Evolutionary conservation across 2,797 vertebrate genomes (phyloP).

Genomic region (Darevskia mixta): DNA sequence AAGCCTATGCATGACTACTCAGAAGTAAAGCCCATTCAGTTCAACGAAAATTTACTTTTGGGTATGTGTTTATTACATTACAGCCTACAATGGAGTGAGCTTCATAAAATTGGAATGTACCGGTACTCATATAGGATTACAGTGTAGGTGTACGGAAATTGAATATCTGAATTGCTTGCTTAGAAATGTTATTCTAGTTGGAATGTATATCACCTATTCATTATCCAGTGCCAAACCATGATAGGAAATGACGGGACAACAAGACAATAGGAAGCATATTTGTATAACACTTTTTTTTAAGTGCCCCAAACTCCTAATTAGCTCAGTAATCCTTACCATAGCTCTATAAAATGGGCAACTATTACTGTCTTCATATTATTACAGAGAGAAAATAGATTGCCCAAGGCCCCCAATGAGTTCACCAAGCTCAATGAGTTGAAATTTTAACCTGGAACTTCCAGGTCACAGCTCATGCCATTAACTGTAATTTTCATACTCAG

Average conservation of each 20-base stretch:
- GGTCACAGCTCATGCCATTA: not conserved
- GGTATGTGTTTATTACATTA: not conserved
- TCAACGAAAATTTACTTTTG: not conserved
- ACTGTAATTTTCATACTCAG: not conserved
- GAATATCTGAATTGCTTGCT: not conserved
- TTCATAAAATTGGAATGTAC: too few relatives aligned
- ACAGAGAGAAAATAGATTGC: not conserved
- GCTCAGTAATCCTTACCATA: not conserved
- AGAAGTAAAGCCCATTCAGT: not conserved
- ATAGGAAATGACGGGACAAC: not conserved
- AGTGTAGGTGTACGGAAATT: too few relatives aligned
- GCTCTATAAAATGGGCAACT: not conserved
- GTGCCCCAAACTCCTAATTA: not conserved
- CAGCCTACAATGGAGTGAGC: too few relatives aligned
- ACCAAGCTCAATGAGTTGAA: not conserved
- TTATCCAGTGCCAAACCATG: not conserved
- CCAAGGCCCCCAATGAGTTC: not conserved
- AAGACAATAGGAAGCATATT: not conserved
- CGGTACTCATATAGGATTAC: too few relatives aligned
- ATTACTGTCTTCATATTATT: not conserved
- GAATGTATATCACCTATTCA: not conserved
- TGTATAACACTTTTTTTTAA: not conserved
- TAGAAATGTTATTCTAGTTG: conserved; percentile 6
- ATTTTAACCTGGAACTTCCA: not conserved
- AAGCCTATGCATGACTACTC: conserved; percentile 7